Base-by-base conservation (phyloP, 2,113 vertebrate genomes). In the Dicentrarchus labrax region DNA sequence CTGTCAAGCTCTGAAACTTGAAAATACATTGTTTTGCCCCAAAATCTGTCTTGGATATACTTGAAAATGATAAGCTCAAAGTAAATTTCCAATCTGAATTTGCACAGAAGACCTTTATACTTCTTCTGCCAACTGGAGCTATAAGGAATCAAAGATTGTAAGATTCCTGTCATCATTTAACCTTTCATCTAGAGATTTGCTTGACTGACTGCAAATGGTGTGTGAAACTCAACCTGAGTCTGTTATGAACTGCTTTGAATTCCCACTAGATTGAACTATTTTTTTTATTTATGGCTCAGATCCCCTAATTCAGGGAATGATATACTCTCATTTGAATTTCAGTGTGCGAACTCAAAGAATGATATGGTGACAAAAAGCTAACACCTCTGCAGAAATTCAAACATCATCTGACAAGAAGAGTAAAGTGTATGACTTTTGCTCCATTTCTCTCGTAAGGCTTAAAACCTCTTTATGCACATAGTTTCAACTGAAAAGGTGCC, bases 201-300 rank as follows among this genome's bases (percentile, higher is more conserved):
- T 80, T 80, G 83, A 87, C 85, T 83, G 85, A 66, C 68, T 83
- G 45, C 61, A 82, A 87, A 79, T 83, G 76, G 47, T 65, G 66
- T 81, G 73, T 81, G 84, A 78, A 84, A 71, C 75, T 70, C 61
- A 62, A 75, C 47, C 66, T 5, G 69, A 71, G 56, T 86, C 21
- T 73, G 16, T 60, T 45, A 57, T 6, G 8, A 48, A 60, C 62
- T 54, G 70, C 50, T 81, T 72, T 65, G 19, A 83, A 79, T 80
- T 72, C 50, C 68, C 71, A 72, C 41, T 60, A 76, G 75, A 65
- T 43, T 3, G 0, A 71, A 59, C 30, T 48, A 8, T 67, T 65
- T 51, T 30, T 47, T 41, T 70, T 80, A 73, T 72, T 74, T 45
- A 70, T 67, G 53, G 45, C 68, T 73, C 47, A 70, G n/a, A 83